Percentiles rank a stretch among this genome's conserved stretches.
These are phyloP conservation scores for Myopa tessellatipennis DNA, from an alignment of 2,888 invertebrate species.

Conservation along the genomic window DNA sequence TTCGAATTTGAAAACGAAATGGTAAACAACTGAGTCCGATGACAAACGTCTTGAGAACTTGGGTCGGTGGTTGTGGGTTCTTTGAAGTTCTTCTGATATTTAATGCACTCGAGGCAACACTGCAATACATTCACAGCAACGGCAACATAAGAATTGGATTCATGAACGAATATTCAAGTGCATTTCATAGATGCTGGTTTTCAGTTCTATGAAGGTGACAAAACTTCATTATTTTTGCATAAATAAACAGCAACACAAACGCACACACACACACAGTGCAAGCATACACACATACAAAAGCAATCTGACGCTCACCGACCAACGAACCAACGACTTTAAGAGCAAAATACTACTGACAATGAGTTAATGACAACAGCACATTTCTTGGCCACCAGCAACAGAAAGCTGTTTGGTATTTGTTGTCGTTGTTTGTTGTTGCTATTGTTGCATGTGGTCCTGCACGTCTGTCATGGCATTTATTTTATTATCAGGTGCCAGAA, in stretches of 20 bases:
- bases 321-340: background rate
- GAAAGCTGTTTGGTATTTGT: background rate
- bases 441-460: too few relatives aligned
- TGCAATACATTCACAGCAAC: background rate
- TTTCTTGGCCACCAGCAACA: constrained; percentile 7
- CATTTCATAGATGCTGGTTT: background rate
- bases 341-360: constrained; percentile 28
- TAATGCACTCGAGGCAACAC: background rate
- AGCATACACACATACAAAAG: background rate
- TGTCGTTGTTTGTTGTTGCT: too few relatives aligned
- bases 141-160: background rate
- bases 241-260: constrained; percentile 15
- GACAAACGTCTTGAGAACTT: background rate
- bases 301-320: background rate
- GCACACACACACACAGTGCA: background rate
- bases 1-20: background rate
- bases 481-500: constrained; percentile 23
- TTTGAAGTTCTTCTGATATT: background rate
- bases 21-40: background rate
- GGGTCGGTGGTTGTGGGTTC: background rate
- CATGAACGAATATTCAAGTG: background rate
- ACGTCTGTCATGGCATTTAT: constrained; percentile 18
- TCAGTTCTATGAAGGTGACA: constrained; percentile 31
- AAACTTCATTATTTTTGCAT: constrained; percentile 41
- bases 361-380: constrained; percentile 14